These are phyloP conservation scores for Pterobdella sp. DNA, from an alignment of 2,888 invertebrate genomes.

Conservation along the genomic window DNA sequence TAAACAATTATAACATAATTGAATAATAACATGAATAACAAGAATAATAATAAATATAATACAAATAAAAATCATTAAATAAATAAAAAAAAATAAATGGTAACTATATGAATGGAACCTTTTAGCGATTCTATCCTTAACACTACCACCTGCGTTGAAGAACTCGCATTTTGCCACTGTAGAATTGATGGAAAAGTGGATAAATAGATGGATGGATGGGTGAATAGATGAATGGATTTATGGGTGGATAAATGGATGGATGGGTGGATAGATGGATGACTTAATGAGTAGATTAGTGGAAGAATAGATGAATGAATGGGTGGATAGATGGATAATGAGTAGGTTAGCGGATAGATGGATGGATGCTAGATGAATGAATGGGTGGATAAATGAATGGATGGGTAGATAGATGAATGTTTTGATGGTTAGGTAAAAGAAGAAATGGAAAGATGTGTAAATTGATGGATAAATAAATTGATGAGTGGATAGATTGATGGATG, in stretches of 20 bases:
- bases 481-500: neutral
- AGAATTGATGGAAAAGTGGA: slow-evolving; percentile 30
- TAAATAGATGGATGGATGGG: neutral
- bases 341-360: neutral
- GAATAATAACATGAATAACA: no score
- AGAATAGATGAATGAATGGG: neutral
- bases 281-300: no score
- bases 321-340: neutral
- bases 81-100: neutral
- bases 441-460: neutral
- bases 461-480: neutral
- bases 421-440: no score
- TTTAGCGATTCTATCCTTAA: slow-evolving; percentile 61
- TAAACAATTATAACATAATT: no score
- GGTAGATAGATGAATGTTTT: neutral
- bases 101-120: neutral
- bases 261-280: neutral
- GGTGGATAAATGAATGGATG: neutral
- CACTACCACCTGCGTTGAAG: slow-evolving; percentile 85
- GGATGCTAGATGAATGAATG: neutral
- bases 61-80: neutral
- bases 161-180: slow-evolving; percentile 94
- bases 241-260: neutral
- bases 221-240: neutral
- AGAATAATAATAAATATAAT: neutral